phyloP scores from a whole-genome alignment of 2,888 invertebrate species.

The Brenthis ino region DNA sequence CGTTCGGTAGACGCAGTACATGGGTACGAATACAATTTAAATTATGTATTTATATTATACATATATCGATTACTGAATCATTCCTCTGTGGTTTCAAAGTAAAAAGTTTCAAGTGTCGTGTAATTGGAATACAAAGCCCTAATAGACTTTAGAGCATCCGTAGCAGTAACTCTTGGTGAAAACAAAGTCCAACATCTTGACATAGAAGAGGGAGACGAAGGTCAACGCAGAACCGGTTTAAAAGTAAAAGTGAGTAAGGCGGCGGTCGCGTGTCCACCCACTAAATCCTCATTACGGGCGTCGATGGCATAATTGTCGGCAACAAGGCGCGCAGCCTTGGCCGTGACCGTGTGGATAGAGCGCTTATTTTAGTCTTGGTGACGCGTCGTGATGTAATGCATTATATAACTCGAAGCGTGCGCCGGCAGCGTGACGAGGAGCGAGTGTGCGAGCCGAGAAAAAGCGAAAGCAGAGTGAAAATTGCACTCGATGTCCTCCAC shows the following conservation, averaged over 20 bases:
- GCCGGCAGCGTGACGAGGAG: constrained; percentile 57
- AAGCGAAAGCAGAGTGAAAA: constrained; percentile 77
- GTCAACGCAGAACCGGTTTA: constrained; percentile 70
- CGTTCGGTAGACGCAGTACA: constrained; percentile 70
- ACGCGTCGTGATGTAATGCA: constrained; percentile 75
- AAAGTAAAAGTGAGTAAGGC: constrained; percentile 76
- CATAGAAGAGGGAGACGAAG: constrained; percentile 57
- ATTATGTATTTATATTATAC: constrained; percentile 51
- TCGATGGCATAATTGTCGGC: constrained; percentile 70
- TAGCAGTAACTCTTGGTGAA: constrained; percentile 19
- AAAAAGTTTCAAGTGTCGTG: background rate
- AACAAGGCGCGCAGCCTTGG: constrained; percentile 76
- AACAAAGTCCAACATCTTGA: constrained; percentile 41
- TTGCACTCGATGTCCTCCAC: constrained; percentile 50
- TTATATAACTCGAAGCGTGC: constrained; percentile 70
- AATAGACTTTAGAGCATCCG: background rate
- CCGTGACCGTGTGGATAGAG: constrained; percentile 78
- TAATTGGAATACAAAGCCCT: background rate
- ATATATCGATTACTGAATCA: constrained; percentile 41
- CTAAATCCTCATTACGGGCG: constrained; percentile 78
- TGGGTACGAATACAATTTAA: constrained; percentile 52
- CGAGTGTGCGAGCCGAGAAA: constrained; percentile 51
- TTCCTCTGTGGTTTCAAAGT: constrained; percentile 19
- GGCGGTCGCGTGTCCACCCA: constrained; percentile 74
- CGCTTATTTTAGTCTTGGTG: constrained; percentile 77